phyloP scores from a whole-genome alignment of 2,113 vertebrate species.

The Excalfactoria chinensis region DNA sequence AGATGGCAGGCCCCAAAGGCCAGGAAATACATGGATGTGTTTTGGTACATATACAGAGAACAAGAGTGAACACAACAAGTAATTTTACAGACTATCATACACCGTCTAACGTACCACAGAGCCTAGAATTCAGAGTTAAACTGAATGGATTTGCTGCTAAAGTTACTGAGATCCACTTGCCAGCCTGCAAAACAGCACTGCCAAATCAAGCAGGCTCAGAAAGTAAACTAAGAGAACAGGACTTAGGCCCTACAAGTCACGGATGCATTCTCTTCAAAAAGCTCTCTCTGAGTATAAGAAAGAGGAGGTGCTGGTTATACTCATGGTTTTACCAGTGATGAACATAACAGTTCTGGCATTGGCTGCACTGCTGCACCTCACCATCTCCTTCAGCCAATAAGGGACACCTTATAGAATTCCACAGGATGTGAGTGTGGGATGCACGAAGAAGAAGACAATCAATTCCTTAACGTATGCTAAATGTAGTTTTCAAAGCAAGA shows the following conservation, averaged over 20 bases:
- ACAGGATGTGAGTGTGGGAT: background rate
- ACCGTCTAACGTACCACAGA: background rate
- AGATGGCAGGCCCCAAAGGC: background rate
- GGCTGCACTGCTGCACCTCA: slow-evolving; percentile 17
- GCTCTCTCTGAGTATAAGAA: slow-evolving; percentile 33
- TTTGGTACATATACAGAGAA: background rate
- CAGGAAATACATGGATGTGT: background rate
- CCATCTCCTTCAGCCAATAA: background rate
- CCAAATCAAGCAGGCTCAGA: background rate
- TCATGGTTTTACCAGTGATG: slow-evolving; percentile 25
- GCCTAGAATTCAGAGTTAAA: background rate
- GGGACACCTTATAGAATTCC: background rate
- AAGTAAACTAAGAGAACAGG: background rate
- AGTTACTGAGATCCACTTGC: background rate
- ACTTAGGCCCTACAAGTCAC: background rate
- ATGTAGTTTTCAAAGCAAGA: background rate
- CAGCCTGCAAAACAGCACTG: background rate
- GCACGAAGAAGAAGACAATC: background rate
- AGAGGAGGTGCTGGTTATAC: slow-evolving; percentile 52
- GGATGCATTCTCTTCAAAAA: slow-evolving; percentile 19
- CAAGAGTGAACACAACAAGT: background rate
- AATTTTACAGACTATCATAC: background rate
- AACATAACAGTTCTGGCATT: slow-evolving; percentile 42
- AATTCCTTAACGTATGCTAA: background rate
- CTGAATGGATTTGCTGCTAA: background rate